Percentiles rank a stretch among this genome's conserved stretches.
Evolutionary conservation across 2,888 invertebrate species (phyloP).

Genomic region (Villa cingulata): DNA sequence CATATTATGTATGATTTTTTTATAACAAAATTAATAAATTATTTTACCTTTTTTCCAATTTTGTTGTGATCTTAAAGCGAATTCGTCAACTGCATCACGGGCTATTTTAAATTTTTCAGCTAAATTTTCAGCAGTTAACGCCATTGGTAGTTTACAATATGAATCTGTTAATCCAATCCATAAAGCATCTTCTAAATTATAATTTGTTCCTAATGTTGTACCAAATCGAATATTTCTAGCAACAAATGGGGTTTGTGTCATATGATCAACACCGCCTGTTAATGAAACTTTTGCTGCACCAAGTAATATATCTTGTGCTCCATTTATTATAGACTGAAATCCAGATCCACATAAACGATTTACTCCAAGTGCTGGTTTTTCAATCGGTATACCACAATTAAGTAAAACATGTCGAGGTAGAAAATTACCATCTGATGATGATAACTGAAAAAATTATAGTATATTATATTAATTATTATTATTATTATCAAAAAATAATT

Average conservation of each 20-base stretch:
- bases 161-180: slow-evolving; percentile 83
- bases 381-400: slow-evolving; percentile 69
- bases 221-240: slow-evolving; percentile 81
- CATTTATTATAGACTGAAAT: slow-evolving; percentile 86
- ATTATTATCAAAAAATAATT: neutral
- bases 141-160: slow-evolving; percentile 88
- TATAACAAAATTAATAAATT: neutral
- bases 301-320: slow-evolving; percentile 78
- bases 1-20: slow-evolving; percentile 1
- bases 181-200: slow-evolving; percentile 72
- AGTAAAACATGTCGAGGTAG: slow-evolving; percentile 80
- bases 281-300: slow-evolving; percentile 76
- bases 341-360: slow-evolving; percentile 96
- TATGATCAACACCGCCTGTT: slow-evolving; percentile 89
- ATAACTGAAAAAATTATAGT: slow-evolving; percentile 38
- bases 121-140: slow-evolving; percentile 86
- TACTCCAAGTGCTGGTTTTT: slow-evolving; percentile 71
- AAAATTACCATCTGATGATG: slow-evolving; percentile 72
- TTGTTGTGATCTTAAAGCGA: slow-evolving; percentile 71
- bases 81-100: slow-evolving; percentile 72
- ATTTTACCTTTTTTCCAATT: slow-evolving; percentile 66
- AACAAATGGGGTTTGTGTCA: slow-evolving; percentile 84
- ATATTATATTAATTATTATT: neutral
- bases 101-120: slow-evolving; percentile 72
- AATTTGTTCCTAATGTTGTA: slow-evolving; percentile 61